Percentiles rank a stretch among this genome's conserved stretches.
These are phyloP conservation scores for Sorex fumeus DNA, from an alignment of 2,113 vertebrate species.

Conservation along the genomic window DNA sequence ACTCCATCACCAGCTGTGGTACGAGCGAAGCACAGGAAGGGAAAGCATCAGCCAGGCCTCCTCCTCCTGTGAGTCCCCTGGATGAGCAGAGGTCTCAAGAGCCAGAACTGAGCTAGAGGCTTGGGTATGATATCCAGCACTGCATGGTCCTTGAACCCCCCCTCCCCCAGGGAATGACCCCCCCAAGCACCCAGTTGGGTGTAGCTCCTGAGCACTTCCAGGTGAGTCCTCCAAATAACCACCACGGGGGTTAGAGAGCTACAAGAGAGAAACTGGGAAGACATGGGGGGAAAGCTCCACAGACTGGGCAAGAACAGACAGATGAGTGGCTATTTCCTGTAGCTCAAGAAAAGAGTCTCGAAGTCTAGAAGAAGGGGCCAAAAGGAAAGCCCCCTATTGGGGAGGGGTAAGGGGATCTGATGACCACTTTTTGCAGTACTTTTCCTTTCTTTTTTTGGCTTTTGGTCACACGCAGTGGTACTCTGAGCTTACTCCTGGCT, in stretches of 20 bases:
- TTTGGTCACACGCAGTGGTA: no score
- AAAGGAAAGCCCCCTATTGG: neutral
- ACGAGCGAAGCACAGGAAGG: neutral
- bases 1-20: conserved; percentile 95
- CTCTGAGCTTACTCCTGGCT: no score
- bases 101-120: neutral
- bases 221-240: no score
- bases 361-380: neutral
- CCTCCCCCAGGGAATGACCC: no score
- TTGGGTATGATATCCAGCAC: no score
- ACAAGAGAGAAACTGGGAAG: neutral
- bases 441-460: no score
- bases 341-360: neutral
- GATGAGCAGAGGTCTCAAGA: neutral
- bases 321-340: neutral
- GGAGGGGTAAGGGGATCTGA: no score
- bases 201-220: no score
- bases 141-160: no score
- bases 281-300: neutral
- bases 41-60: neutral
- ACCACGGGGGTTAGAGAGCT: neutral
- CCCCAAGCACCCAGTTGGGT: no score
- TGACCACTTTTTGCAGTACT: no score
- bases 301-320: neutral
- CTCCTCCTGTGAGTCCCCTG: neutral